Percentiles rank a stretch among this genome's conserved stretches.
Evolutionary conservation across 2,113 vertebrate species (phyloP).

Genomic region (Boleophthalmus pectinirostris): DNA sequence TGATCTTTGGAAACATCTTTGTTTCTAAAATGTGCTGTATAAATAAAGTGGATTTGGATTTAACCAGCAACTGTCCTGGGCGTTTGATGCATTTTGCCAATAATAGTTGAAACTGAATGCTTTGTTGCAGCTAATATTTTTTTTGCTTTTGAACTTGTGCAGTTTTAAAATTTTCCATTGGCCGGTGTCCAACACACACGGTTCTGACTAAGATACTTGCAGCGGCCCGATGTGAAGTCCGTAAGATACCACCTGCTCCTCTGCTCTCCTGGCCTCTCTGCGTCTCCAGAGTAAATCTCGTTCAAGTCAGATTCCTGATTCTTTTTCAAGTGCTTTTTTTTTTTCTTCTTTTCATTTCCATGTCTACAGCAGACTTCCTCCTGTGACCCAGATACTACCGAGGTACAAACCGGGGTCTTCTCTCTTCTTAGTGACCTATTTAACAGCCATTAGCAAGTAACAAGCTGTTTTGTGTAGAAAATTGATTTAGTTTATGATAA

Average conservation of each 20-base stretch:
- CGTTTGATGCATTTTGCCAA: no score
- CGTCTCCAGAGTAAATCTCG: conserved; percentile 1
- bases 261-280: neutral
- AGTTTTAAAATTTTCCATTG: neutral
- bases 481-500: no score
- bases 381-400: conserved; percentile 4
- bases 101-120: no score
- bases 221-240: neutral
- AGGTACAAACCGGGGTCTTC: neutral
- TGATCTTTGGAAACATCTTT: no score
- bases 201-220: neutral
- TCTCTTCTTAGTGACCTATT: neutral
- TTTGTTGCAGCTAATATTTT: no score
- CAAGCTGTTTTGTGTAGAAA: neutral
- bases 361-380: neutral
- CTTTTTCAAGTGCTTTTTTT: neutral
- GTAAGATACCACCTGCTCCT: neutral
- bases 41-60: no score
- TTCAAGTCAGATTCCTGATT: neutral
- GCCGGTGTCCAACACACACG: neutral
- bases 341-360: neutral
- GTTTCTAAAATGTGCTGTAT: no score
- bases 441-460: neutral
- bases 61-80: no score
- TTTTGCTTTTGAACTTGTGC: no score